Evolutionary conservation across 2,113 vertebrate species (phyloP).

Genomic region (Hypomesus transpacificus): DNA sequence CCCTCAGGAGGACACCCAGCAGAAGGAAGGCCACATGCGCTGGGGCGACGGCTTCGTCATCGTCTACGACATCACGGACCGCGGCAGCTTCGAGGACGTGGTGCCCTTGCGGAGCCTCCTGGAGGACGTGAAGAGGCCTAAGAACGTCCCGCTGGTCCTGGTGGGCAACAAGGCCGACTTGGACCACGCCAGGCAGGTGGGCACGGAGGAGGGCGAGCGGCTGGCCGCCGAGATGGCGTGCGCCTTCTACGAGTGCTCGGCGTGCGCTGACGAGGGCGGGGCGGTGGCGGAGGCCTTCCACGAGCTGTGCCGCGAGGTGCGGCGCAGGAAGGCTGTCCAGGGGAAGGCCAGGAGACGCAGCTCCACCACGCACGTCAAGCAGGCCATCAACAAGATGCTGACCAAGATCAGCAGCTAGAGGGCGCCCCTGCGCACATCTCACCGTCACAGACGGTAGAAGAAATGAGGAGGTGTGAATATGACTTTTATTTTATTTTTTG

Average conservation of each 20-base stretch:
- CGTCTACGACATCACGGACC: constrained; percentile 96
- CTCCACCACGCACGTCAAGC: constrained; percentile 97
- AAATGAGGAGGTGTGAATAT: background rate
- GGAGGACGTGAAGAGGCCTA: constrained; percentile 93
- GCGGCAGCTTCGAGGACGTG: constrained; percentile 93
- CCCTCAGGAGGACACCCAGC: constrained; percentile 86
- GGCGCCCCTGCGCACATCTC: background rate
- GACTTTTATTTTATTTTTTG: background rate
- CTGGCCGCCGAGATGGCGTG: constrained; percentile 92
- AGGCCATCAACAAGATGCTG: constrained; percentile 99
- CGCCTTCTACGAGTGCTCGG: constrained; percentile 96
- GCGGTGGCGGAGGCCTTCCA: constrained; percentile 86
- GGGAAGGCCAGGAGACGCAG: constrained; percentile 91
- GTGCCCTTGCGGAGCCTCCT: constrained; percentile 83
- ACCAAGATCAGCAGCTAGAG: constrained; percentile 98
- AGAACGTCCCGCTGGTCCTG: constrained; percentile 89
- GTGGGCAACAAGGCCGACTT: constrained; percentile 97
- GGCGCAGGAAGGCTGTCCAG: constrained; percentile 88
- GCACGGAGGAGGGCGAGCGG: constrained; percentile 91
- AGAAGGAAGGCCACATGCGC: constrained; percentile 90
- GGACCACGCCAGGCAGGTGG: constrained; percentile 90
- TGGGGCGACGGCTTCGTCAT: constrained; percentile 95
- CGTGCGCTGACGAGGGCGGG: constrained; percentile 87
- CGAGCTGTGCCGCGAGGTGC: constrained; percentile 90
- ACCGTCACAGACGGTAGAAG: background rate